Base-by-base conservation (phyloP, 2,113 vertebrate genomes). In the Neolamprologus sp. region DNA sequence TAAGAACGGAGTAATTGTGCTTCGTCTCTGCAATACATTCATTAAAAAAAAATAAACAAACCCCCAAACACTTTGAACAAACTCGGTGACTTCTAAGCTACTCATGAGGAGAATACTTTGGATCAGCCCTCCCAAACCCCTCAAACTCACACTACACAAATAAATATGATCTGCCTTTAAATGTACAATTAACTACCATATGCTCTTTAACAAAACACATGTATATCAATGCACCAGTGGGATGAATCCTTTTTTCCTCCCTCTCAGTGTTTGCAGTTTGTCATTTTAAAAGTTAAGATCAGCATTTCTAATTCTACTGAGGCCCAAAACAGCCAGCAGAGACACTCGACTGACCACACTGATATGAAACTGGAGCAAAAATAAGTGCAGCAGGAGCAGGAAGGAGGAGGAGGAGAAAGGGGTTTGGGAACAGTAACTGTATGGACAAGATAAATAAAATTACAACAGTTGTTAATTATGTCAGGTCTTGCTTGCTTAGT, bases 21-120 rank as follows among this genome's bases (percentile, higher is more conserved):
- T 96, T 97, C 89, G 63, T 93, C 92, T 89, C 94, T 90, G 92
- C 89, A 87, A 94, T 95, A 96, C 96, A 96, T 96, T 96, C 95
- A 89, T 95, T 80, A 94, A 90, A 93, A 91, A 91, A 65, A 26
- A 71, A 35, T 13, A 68, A 30, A 33, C 9, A 63, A 30, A 51
- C 17, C 11, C 78, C 80, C 65, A 51, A 93, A 88, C 51, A 82
- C 40, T 3, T 57, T 51, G 55, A 92, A 87, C 63, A 91, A 93
- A 94, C 85, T 84, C 42, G 33, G 58, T 86, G 88, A 94, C 89
- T 86, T 91, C 89, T 92, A 94, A 79, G 51, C 92, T 93, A 94
- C 90, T 58, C 58, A 73, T 73, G 86, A 93, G 93, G 88, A 94
- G 92, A 93, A 95, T 88, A 91, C 92, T 94, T 95, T 94, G 90